phyloP scores from a whole-genome alignment of 2,113 vertebrate genomes.

The Erythrocebus patas region DNA sequence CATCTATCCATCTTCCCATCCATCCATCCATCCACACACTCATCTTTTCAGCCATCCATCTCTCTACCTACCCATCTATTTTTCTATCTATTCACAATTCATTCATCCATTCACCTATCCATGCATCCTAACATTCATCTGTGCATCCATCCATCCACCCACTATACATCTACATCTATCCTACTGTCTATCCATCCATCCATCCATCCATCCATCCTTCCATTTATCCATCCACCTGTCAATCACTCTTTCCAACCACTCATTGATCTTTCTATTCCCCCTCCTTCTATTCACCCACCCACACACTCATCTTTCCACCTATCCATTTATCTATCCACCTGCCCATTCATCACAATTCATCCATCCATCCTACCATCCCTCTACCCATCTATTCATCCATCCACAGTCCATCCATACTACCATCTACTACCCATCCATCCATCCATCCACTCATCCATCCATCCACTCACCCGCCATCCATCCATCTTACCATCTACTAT shows the following conservation, averaged over 20 bases:
- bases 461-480: no score
- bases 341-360: no score
- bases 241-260: rapidly evolving
- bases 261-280: background rate
- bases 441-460: no score
- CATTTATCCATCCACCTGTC: background rate
- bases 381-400: no score
- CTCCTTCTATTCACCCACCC: background rate
- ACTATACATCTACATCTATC: no score
- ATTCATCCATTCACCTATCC: background rate
- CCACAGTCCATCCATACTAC: no score
- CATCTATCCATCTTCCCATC: rapidly evolving
- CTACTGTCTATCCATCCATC: rapidly evolving
- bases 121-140: rapidly evolving
- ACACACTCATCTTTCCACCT: background rate
- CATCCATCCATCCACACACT: rapidly evolving
- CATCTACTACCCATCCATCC: no score
- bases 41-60: background rate
- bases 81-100: background rate
- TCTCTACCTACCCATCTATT: background rate
- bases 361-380: no score
- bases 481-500: no score
- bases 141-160: rapidly evolving
- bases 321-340: no score
- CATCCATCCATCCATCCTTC: rapidly evolving